These are phyloP conservation scores for Sipha flava DNA, from an alignment of 1,140 invertebrate species.

Conservation along the genomic window DNA sequence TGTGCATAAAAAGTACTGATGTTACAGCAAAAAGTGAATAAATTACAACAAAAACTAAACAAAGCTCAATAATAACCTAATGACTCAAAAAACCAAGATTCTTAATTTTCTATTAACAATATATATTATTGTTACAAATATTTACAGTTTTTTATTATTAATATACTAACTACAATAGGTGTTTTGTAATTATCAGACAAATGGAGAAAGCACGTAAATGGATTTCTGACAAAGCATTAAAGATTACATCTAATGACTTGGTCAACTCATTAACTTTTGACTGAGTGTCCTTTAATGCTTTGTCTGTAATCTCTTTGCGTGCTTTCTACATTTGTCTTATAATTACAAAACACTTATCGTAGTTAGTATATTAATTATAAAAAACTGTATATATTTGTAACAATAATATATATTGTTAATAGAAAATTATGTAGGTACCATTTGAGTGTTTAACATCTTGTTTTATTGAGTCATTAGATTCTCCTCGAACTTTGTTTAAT, in stretches of 20 bases:
- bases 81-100: not conserved
- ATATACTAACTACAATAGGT: not conserved
- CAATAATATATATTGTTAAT: not conserved
- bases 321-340: not conserved
- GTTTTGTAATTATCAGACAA: not conserved
- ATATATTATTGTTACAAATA: no score
- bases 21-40: not conserved
- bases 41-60: not conserved
- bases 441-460: not conserved
- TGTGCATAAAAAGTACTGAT: not conserved
- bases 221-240: not conserved
- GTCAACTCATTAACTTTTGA: not conserved
- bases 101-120: no score
- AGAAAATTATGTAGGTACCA: not conserved
- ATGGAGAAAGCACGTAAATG: not conserved
- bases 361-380: no score
- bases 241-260: not conserved
- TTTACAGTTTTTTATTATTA: no score
- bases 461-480: not conserved
- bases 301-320: not conserved
- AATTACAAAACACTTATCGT: not conserved
- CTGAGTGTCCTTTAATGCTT: not conserved
- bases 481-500: no score
- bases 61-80: no score
- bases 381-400: no score